phyloP scores from a whole-genome alignment of 2,113 vertebrate species.

The Meleagris gallopavo region DNA sequence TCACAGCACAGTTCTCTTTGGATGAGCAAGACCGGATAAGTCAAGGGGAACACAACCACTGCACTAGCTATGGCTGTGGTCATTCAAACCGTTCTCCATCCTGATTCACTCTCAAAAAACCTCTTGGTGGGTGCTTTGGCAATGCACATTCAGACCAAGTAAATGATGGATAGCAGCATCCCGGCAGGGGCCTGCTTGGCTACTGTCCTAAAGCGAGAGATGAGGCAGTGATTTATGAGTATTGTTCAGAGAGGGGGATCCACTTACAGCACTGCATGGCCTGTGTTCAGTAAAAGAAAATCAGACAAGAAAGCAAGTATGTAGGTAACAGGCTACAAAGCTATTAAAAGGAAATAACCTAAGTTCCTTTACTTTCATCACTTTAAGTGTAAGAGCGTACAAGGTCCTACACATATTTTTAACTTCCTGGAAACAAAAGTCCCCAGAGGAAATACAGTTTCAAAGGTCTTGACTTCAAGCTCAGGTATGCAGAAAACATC shows the following conservation, averaged over 20 bases:
- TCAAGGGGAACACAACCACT: background rate
- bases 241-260: background rate
- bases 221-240: background rate
- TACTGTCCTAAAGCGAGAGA: background rate
- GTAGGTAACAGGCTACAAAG: too few relatives aligned
- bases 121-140: background rate
- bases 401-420: background rate
- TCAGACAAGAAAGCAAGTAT: slow-evolving; percentile 1
- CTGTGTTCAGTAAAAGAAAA: background rate
- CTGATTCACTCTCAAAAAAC: background rate
- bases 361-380: background rate
- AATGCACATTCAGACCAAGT: background rate
- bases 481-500: background rate
- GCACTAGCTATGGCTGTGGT: background rate
- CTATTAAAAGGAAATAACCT: background rate
- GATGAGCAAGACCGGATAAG: background rate
- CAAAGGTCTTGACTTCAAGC: background rate
- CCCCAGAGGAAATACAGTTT: background rate
- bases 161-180: slow-evolving; percentile 7
- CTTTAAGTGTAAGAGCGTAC: background rate
- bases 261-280: background rate
- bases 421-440: background rate
- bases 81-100: accelerated
- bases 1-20: background rate
- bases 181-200: background rate